Evolutionary conservation across 1,140 invertebrate genomes (phyloP), one percentile per base, ranked within the genome.

Genomic region (Psix sp.): DNA sequence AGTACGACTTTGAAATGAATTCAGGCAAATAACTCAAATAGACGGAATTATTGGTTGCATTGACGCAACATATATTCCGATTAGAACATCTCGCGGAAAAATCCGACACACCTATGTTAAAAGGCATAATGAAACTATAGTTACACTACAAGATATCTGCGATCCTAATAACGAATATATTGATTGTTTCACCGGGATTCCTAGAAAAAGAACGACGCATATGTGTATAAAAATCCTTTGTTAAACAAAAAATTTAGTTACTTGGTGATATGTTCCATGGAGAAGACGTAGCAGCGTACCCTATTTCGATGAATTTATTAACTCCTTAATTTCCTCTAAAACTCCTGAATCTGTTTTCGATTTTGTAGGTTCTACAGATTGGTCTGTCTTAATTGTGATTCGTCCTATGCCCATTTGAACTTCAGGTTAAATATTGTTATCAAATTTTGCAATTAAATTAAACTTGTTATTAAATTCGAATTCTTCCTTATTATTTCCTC

Each of bases 271-370:
- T 43, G 6, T 65, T 15, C 45, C 76, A 81, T 42, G 31, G 84
- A 15, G 9, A 85, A n/a, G 83, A 76, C 16, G 82, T 84, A 78
- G 40, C 38, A 31, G 81, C 82, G 11, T 86, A 84, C 66, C 77
- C 81, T 1, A 24, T 81, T 15, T 39, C 39, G 31, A 40, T 51
- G 26, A 77, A 67, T 40, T 14, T 86, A 5, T 35, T 84, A 43
- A 76, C 62, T 2, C 80, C 81, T 3, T 83, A 24, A n/a, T n/a
- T n/a, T n/a, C n/a, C n/a, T n/a, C n/a, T n/a, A n/a, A n/a, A n/a
- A n/a, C n/a, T 24, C 7, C 21, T 4, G 21, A 24, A 24, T 24
- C 3, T 24, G 7, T 4, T 24, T 24, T 24, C 3, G 3, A 7
- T 24, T 24, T 24, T 7, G 3, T 24, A 3, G 7, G 3, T 24